Evolutionary conservation across 1,140 invertebrate species (phyloP), one percentile per base, ranked within the genome.

Genomic region (Ericerus pela): DNA sequence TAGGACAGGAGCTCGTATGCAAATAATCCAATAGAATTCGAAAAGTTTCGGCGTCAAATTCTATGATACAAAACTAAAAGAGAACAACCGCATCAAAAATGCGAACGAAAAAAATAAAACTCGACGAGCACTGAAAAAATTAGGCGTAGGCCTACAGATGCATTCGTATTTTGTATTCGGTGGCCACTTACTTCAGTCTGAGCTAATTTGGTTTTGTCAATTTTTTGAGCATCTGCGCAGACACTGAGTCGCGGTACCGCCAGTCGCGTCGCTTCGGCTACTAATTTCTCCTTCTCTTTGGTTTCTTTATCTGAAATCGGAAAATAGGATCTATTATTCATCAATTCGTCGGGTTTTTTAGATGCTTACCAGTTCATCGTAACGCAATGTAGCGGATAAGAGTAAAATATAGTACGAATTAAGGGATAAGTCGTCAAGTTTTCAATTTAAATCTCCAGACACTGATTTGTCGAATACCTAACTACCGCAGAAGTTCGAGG

Each of bases 41-140:
- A 69, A 95, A 93, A 0, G 89, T 95, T 52, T 94, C 89, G 2
- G 87, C 82, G 73, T 94, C 90, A 69, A 95, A 95, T 71, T 95
- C 90, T 62, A 92, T 93, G 63, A 94, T 91, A 54, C 85, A 85
- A 70, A 95, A 95, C 84, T 88, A 71, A 60, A 70, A 73, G n/a
- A 36, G 59, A 62, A 55, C 10, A 47, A 8, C 20, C 8, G n/a
- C 16, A 20, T 20, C 12, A 18, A 22, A 28, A 29, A 11, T 33
- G 30, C 8, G 30, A n/a, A n/a, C n/a, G 30, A 33, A 33, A 33
- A 33, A 33, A 33, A 33, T 10, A 33, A 33, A 8, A 33, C 8
- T 10, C 8, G 30, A 33, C 8, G n/a, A 33, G 8, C n/a, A 10
- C n/a, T 10, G n/a, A 33, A 33, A 33, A 10, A 33, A 8, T 33